phyloP scores from a whole-genome alignment of 1,140 invertebrate species.

The Drosophila eugracilis region DNA sequence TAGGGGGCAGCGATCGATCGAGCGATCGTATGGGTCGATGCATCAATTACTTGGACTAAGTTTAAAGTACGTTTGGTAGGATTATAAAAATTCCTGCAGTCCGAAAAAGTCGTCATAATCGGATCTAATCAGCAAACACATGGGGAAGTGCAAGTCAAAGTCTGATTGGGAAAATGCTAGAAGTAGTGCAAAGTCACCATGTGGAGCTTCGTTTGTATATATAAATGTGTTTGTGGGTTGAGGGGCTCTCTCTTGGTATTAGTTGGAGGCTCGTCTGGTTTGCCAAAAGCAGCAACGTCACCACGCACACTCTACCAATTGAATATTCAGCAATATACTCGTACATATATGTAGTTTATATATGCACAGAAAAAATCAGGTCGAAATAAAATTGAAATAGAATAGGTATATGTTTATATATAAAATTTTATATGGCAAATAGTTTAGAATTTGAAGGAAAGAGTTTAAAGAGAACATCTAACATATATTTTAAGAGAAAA shows the following conservation, averaged over 20 bases:
- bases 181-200: conserved; percentile 28
- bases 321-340: conserved; percentile 7
- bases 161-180: conserved; percentile 18
- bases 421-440: background rate
- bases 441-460: too few relatives aligned
- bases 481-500: too few relatives aligned
- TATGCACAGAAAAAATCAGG: conserved; percentile 7
- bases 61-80: conserved; percentile 48
- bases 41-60: conserved; percentile 48
- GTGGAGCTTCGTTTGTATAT: conserved; percentile 14
- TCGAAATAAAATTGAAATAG: background rate
- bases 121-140: conserved; percentile 33
- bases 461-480: too few relatives aligned
- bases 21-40: conserved; percentile 3
- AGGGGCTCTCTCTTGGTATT: conserved; percentile 27
- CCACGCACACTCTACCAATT: conserved; percentile 9
- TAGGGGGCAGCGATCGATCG: conserved; percentile 21
- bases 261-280: conserved; percentile 76
- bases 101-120: conserved; percentile 22
- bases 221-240: conserved; percentile 6
- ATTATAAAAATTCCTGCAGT: conserved; percentile 25
- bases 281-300: conserved; percentile 65
- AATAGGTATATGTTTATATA: too few relatives aligned
- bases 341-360: conserved; percentile 10
- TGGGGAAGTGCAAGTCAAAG: conserved; percentile 27